Percentiles rank a stretch among this genome's conserved stretches.
Conservation (phyloP, 1,140 invertebrate species). For the Drosophila arawakana region DNA sequence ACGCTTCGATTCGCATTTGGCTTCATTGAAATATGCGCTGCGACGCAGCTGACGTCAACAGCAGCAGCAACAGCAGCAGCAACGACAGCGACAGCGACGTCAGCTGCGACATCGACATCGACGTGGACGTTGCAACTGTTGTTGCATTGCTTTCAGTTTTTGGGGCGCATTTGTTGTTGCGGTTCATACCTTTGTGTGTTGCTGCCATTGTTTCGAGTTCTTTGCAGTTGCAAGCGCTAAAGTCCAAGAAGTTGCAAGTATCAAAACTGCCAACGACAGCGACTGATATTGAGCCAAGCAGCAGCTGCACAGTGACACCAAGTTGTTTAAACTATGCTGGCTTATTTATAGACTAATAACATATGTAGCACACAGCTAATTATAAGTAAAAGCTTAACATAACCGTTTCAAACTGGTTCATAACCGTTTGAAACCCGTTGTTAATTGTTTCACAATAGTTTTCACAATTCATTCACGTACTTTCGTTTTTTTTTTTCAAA, state of each 20-base stretch:
- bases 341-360: too few relatives aligned
- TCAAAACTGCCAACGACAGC: conserved; percentile 64
- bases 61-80: neutral
- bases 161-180: conserved; percentile 68
- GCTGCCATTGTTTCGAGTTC: conserved; percentile 63
- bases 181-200: conserved; percentile 77
- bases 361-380: neutral
- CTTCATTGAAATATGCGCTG: conserved; percentile 58
- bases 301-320: conserved; percentile 3
- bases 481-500: neutral
- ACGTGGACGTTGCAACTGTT: conserved; percentile 28
- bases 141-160: conserved; percentile 16
- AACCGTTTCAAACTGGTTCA: too few relatives aligned
- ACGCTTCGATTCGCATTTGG: conserved; percentile 70
- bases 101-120: conserved; percentile 2
- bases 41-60: conserved; percentile 14
- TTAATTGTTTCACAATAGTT: neutral
- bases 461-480: neutral
- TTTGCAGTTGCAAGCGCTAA: conserved; percentile 57
- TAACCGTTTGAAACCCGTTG: too few relatives aligned
- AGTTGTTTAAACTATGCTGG: too few relatives aligned
- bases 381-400: too few relatives aligned
- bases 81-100: too few relatives aligned
- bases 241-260: conserved; percentile 60
- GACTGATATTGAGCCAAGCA: conserved; percentile 15